phyloP scores from a whole-genome alignment of 2,888 invertebrate species.

The Pyrrhia umbra region DNA sequence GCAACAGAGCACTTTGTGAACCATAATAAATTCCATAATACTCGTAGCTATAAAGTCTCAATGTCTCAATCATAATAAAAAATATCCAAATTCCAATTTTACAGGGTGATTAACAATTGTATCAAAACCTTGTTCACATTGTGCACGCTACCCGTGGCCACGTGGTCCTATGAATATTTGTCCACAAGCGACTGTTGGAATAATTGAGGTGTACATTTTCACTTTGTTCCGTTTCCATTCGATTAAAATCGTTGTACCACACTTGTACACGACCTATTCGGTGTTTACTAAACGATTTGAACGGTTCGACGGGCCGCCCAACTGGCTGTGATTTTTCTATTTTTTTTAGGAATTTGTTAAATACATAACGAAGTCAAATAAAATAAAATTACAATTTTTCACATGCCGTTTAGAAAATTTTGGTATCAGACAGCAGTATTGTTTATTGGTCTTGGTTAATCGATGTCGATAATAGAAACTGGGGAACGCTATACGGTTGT shows the following conservation, averaged over 20 bases:
- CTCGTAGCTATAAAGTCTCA: not conserved
- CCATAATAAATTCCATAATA: no score
- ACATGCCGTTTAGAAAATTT: not conserved
- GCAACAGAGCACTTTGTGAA: no score
- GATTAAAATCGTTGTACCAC: conserved; percentile 90
- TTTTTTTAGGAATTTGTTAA: conserved; percentile 65
- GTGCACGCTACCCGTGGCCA: conserved; percentile 73
- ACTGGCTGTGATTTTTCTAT: conserved; percentile 77
- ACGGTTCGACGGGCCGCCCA: conserved; percentile 86
- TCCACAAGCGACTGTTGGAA: conserved; percentile 86
- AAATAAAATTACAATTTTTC: conserved; percentile 10
- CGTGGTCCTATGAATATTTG: conserved; percentile 85
- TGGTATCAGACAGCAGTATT: not conserved
- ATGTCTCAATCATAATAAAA: not conserved
- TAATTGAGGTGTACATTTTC: conserved; percentile 91
- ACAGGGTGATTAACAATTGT: conserved; percentile 61
- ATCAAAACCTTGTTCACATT: conserved; percentile 64
- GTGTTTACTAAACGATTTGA: conserved; percentile 90
- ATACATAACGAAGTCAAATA: conserved; percentile 29
- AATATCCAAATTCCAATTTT: conserved; percentile 49
- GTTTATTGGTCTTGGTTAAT: conserved; percentile 10
- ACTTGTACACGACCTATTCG: conserved; percentile 88
- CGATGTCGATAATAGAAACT: conserved; percentile 33
- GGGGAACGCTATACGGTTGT: conserved; percentile 40
- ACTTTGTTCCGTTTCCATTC: conserved; percentile 90